Evolutionary conservation across 2,888 invertebrate genomes (phyloP).

Genomic region (Standfussiana lucernea): DNA sequence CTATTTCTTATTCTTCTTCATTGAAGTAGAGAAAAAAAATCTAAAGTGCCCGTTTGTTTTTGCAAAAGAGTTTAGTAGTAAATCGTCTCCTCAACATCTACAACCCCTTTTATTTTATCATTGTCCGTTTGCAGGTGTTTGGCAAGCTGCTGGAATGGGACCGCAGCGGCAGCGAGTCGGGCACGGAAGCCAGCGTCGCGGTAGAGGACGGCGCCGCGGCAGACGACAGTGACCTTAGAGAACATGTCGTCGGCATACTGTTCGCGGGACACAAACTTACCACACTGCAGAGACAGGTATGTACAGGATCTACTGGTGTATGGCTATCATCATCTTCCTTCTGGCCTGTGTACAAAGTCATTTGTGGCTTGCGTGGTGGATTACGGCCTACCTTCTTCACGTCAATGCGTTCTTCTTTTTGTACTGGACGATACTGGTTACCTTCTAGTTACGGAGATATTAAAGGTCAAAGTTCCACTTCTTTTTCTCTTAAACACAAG

Average conservation of each 20-base stretch:
- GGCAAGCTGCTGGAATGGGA: conserved; percentile 96
- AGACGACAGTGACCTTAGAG: conserved; percentile 93
- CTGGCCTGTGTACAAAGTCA: no score
- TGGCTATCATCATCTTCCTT: background rate
- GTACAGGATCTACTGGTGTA: background rate
- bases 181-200: conserved; percentile 89
- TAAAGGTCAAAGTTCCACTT: no score
- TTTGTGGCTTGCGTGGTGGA: no score
- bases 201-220: conserved; percentile 76
- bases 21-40: no score
- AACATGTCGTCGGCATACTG: conserved; percentile 98
- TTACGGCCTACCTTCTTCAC: no score
- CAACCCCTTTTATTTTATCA: background rate
- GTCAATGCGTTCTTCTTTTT: no score
- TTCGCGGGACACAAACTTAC: conserved; percentile 98
- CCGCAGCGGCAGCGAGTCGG: conserved; percentile 82
- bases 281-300: conserved; percentile 97
- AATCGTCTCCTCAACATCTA: background rate
- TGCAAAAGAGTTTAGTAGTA: no score
- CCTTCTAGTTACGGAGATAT: no score
- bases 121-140: conserved; percentile 92
- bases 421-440: no score
- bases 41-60: no score
- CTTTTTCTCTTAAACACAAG: no score
- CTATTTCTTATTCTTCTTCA: no score